Evolutionary conservation across 2,888 invertebrate genomes (phyloP), one percentile per base, ranked within the genome.

Genomic region (Monopis laevigella): DNA sequence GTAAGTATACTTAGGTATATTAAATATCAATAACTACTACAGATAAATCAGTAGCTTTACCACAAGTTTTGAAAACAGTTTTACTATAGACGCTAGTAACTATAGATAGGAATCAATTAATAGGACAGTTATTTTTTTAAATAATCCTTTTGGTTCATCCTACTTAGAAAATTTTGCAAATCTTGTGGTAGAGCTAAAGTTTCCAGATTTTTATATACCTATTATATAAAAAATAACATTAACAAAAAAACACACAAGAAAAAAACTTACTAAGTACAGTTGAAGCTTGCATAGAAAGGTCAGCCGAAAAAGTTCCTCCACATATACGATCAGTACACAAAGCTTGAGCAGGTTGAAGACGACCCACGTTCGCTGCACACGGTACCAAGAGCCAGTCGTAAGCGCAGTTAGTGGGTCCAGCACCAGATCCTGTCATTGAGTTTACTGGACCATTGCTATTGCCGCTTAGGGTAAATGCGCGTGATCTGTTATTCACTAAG

Each of bases 331-430:
- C 93, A 2, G 90, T 88, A 53, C 89, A 92, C 1, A 85, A 51
- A 3, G 78, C 82, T 27, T 84, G 83, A 34, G 83, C 81, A 0
- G 84, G 84, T 24, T 82, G 82, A 18, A 71, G 56, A 43, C 87
- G 69, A 2, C 88, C 88, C 13, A 87, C 83, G 54, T 89, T 89
- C 14, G 83, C 77, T 0, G 89, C 89, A 58, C 93, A 92, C 0
- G 93, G 92, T 30, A 93, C 87, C 43, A 90, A 70, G 3, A 93
- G 66, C 88, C 92, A 93, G 62, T 93, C 93, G 36, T 86, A 84
- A 44, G 87, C 86, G 54, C 93, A 93, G 28, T 84, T 84, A 55
- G 86, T 87, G 10, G 86, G 82, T 0, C 84, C 84, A n/a, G 85
- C 83, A 4, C 86, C 86, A 0, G 84, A 83, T 0, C 85, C 84